phyloP scores from a whole-genome alignment of 1,140 invertebrate genomes.

The Nylanderia fulva region DNA sequence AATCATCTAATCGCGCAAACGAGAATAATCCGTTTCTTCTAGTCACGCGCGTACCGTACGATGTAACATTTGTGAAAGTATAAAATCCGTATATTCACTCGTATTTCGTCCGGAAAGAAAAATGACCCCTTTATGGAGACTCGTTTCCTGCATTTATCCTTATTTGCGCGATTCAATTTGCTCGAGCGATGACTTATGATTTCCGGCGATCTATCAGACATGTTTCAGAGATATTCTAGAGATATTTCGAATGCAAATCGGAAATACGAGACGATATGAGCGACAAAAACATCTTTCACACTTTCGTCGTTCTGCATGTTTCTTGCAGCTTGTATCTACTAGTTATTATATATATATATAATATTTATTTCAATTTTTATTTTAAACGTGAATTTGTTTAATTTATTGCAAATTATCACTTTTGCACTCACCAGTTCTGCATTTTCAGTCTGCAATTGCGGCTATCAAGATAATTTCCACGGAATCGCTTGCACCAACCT shows the following conservation, averaged over 20 bases:
- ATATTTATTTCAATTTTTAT: no score
- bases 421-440: neutral
- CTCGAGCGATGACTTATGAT: conserved; percentile 48
- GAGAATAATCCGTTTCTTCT: conserved; percentile 34
- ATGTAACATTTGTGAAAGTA: conserved; percentile 23
- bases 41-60: conserved; percentile 10
- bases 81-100: conserved; percentile 29
- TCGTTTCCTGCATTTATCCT: conserved; percentile 44
- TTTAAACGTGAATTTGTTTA: no score
- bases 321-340: neutral
- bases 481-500: neutral
- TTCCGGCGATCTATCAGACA: conserved; percentile 43
- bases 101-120: conserved; percentile 11
- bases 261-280: neutral
- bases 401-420: neutral
- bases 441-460: neutral
- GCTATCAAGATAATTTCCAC: conserved; percentile 10
- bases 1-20: neutral
- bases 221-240: neutral
- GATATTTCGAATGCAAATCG: neutral
- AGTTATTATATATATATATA: neutral
- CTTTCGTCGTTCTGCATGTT: neutral
- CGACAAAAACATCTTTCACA: neutral
- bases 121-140: conserved; percentile 18
- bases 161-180: conserved; percentile 54